Conservation (phyloP, 2,888 invertebrate genomes). For the Cyclophora punctaria region DNA sequence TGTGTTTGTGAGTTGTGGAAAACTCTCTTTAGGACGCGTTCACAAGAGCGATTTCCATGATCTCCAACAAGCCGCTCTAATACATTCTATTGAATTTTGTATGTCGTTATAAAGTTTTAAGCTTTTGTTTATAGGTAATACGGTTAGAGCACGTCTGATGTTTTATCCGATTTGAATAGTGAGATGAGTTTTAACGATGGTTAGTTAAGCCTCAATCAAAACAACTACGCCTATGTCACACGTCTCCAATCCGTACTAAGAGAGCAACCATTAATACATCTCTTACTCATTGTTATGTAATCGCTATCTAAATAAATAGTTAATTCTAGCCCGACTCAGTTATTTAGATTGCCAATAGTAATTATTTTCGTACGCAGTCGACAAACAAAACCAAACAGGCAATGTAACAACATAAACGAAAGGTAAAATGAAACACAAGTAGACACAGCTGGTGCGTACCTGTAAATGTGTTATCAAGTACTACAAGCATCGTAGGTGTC, state of each 20-base stretch:
- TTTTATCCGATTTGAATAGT: slow-evolving; percentile 1
- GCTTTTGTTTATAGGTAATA: slow-evolving; percentile 14
- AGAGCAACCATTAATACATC: neutral
- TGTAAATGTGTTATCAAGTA: no score
- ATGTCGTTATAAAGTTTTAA: slow-evolving; percentile 17
- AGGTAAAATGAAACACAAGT: no score
- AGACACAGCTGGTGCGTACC: no score
- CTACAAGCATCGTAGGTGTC: slow-evolving; percentile 46
- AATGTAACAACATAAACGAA: no score
- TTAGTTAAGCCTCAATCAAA: no score
- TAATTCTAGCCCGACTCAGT: slow-evolving; percentile 27
- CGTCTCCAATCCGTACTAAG: no score
- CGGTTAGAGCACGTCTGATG: slow-evolving; percentile 9
- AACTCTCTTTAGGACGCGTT: slow-evolving; percentile 67
- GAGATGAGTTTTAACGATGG: neutral
- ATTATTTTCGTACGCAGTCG: no score
- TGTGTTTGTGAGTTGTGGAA: slow-evolving; percentile 72
- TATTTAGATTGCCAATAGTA: no score
- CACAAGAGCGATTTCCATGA: slow-evolving; percentile 59
- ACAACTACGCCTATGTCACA: no score
- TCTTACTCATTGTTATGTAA: neutral
- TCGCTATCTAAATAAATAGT: slow-evolving; percentile 8
- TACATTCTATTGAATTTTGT: slow-evolving; percentile 41
- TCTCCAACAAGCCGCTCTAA: slow-evolving; percentile 35
- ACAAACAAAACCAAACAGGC: no score